phyloP scores from a whole-genome alignment of 2,797 vertebrate species.

The Tenualosa ilisha region DNA sequence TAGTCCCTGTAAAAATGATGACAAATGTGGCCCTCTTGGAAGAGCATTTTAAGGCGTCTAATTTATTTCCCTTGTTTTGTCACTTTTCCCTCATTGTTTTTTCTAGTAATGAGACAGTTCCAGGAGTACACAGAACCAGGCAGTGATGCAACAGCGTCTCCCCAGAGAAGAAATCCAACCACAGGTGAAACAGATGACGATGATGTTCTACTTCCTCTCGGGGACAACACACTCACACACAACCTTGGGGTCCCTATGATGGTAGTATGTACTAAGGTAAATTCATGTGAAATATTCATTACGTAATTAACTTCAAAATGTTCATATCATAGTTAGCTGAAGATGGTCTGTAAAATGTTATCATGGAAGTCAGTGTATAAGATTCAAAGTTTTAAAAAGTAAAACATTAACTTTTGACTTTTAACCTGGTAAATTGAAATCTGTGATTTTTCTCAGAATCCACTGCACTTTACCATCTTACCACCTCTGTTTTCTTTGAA shows the following conservation, averaged over 20 bases:
- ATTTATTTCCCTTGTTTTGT: not conserved
- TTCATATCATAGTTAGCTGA: not conserved
- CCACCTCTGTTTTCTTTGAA: not conserved
- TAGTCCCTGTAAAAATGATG: no score
- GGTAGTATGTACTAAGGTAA: constrained; percentile 82
- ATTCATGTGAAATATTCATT: not conserved
- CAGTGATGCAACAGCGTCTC: constrained; percentile 86
- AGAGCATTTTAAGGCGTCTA: no score
- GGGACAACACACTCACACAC: constrained; percentile 93
- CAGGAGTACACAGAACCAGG: constrained; percentile 96
- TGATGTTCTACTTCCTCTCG: constrained; percentile 90
- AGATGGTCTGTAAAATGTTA: not conserved
- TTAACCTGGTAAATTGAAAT: not conserved
- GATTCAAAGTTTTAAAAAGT: no score
- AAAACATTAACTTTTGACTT: no score
- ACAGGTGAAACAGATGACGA: constrained; percentile 83
- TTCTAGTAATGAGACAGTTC: constrained; percentile 92
- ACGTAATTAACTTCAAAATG: not conserved
- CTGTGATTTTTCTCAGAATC: not conserved
- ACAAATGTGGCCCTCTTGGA: no score
- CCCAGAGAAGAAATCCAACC: constrained; percentile 87
- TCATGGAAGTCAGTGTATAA: no score
- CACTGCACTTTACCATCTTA: not conserved
- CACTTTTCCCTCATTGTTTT: not conserved
- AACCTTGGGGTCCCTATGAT: constrained; percentile 96